These are phyloP conservation scores for Romanogobio albipinnatus DNA, from an alignment of 2,113 vertebrate genomes.

Conservation along the genomic window DNA sequence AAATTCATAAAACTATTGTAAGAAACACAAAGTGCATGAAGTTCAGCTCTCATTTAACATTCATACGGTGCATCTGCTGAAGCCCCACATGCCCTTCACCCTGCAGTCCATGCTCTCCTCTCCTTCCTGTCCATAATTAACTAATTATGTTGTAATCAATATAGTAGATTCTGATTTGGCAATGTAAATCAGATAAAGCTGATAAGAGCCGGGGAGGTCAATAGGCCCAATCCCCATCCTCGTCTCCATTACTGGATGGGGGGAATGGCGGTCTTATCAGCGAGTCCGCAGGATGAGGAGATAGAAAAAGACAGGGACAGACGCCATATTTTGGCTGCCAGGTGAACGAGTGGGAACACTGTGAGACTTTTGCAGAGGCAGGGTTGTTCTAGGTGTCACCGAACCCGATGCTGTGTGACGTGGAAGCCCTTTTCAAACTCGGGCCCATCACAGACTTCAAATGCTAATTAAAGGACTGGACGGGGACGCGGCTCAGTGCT, in stretches of 20 bases:
- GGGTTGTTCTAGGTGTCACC: conserved; percentile 44
- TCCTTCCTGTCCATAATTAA: conserved; percentile 79
- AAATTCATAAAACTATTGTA: not conserved
- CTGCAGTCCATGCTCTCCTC: conserved; percentile 60
- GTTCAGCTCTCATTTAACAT: conserved; percentile 50
- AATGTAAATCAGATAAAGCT: conserved; percentile 88
- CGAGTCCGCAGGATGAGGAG: conserved; percentile 40
- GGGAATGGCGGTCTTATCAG: conserved; percentile 68
- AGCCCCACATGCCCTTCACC: conserved; percentile 56
- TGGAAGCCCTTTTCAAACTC: conserved; percentile 63
- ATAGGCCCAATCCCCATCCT: conserved; percentile 68
- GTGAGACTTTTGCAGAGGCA: not conserved
- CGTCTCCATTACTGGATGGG: conserved; percentile 73
- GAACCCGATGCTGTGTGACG: conserved; percentile 63
- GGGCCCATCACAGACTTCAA: conserved; percentile 57
- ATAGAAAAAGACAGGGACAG: conserved; percentile 1
- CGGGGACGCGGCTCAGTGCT: conserved; percentile 65
- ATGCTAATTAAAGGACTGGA: conserved; percentile 67
- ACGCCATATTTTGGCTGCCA: conserved; percentile 26
- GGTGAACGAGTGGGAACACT: not conserved
- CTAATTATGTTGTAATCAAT: conserved; percentile 87
- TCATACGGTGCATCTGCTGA: conserved; percentile 42
- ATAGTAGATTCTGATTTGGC: conserved; percentile 82
- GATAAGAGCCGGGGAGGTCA: conserved; percentile 81
- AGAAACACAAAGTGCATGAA: not conserved